Evolutionary conservation across 1,140 invertebrate genomes (phyloP), one percentile per base, ranked within the genome.

Genomic region (Aporrectodea caliginosa): DNA sequence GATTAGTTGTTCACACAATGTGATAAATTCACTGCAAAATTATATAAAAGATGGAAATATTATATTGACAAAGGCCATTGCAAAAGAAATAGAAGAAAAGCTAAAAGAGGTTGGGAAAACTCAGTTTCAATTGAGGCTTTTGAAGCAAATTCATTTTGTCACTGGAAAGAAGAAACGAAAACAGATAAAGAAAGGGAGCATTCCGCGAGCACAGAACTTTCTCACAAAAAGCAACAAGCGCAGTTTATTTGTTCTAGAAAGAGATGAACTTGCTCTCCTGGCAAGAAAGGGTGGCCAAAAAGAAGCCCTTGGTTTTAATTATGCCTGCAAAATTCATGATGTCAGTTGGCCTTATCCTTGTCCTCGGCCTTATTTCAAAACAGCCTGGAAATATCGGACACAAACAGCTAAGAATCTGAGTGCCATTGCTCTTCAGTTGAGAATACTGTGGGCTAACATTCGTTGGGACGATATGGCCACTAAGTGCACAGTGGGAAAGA

Each of bases 391-490:
- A 30, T 99, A 94, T 85, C 91, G 95, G 71, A 97, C 95, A 0
- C 92, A 31, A 33, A 74, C 32, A 30, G n/a, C 79, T 0, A 29
- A 68, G 22, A 75, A 58, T 35, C 32, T 81, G n/a, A 29, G 85
- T 32, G 91, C 93, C 78, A 94, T 94, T 0, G 94, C 94, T 0
- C 85, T 97, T 73, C 97, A 98, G 86, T 87, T 99, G n/a, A 89
- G 95, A 81, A 92, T 98, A 73, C 88, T 99, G 72, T 98, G 95
- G 95, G 92, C 93, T 0, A 97, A 94, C 85, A 88, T 98, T 0
- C 90, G 95, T 58, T 99, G 97, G 97, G 97, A 98, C 85, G 97
- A 99, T 85, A 94, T 99, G 92, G 91, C 91, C 73, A 83, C 84
- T 1, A 90, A 90, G 81, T 87, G 89, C 30, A 95, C 94, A 32